Evolutionary conservation across 2,797 vertebrate species (phyloP).

Genomic region (Rousettus madagascariensis): DNA sequence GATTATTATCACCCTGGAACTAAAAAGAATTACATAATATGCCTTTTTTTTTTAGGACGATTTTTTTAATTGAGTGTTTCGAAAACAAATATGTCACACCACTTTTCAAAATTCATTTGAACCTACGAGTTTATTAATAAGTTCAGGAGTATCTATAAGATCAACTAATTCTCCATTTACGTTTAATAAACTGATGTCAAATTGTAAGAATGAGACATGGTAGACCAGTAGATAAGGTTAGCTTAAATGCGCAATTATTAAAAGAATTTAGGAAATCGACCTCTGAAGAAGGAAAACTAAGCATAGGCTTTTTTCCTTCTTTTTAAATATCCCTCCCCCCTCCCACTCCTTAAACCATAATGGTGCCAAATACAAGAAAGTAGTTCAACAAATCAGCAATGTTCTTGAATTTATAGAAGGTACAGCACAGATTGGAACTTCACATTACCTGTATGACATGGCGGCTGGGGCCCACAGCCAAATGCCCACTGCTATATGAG

Average conservation of each 20-base stretch:
- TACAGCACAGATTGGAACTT: background rate
- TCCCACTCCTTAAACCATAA: background rate
- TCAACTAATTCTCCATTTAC: background rate
- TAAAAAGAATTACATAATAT: background rate
- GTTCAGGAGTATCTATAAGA: background rate
- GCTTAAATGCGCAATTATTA: slow-evolving; percentile 5
- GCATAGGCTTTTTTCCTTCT: background rate
- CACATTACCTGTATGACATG: background rate
- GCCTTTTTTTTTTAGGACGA: background rate
- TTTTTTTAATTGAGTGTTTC: background rate
- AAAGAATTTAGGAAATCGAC: background rate
- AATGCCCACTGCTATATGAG: background rate
- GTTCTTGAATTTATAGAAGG: background rate
- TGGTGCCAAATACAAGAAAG: background rate
- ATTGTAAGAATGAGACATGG: background rate
- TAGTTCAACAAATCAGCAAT: background rate
- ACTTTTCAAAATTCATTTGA: slow-evolving; percentile 17
- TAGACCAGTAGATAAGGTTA: background rate
- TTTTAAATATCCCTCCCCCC: background rate
- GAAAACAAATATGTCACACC: background rate
- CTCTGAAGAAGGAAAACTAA: background rate
- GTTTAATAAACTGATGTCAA: slow-evolving; percentile 31
- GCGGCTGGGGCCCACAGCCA: background rate
- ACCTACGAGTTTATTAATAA: background rate
- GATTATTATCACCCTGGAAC: background rate